A percentile compares a stretch with the other conserved stretches of the same genome.
Conservation (phyloP, 2,113 vertebrate species). For the Marmota flaviventris region DNA sequence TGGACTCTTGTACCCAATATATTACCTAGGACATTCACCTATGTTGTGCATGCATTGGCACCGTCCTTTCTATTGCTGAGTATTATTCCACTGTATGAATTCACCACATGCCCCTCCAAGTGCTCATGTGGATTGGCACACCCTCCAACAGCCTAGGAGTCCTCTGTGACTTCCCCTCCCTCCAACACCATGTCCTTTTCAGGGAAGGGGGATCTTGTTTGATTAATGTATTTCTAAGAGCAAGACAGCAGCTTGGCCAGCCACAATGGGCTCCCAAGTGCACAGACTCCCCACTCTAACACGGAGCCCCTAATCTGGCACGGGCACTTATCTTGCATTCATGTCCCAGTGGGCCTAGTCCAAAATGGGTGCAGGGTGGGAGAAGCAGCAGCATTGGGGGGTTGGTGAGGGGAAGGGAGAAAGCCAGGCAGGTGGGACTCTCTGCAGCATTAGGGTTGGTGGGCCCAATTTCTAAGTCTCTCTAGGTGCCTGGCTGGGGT, state of each 20-base stretch:
- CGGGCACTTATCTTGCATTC: background rate
- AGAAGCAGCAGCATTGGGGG: rapidly evolving
- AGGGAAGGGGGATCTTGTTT: background rate
- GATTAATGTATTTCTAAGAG: background rate
- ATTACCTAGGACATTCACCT: background rate
- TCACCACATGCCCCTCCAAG: background rate
- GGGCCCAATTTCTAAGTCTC: background rate
- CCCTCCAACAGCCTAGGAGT: background rate
- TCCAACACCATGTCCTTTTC: background rate
- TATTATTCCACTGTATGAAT: background rate
- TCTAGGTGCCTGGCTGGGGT: background rate
- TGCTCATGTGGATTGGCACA: rapidly evolving
- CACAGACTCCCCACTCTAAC: background rate
- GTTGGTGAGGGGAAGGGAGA: no score
- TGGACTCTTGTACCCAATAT: background rate
- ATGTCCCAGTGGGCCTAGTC: rapidly evolving
- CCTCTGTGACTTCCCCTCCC: background rate
- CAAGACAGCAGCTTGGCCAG: background rate
- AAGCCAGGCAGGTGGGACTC: background rate
- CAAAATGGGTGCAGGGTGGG: background rate
- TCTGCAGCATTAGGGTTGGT: background rate
- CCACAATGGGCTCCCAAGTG: background rate
- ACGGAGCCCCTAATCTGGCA: background rate
- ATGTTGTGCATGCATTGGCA: rapidly evolving
- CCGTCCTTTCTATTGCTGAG: background rate